A percentile compares a stretch with the other conserved stretches of the same genome.
Evolutionary conservation across 1,140 invertebrate species (phyloP).

Genomic region (Sitobion miscanthi): DNA sequence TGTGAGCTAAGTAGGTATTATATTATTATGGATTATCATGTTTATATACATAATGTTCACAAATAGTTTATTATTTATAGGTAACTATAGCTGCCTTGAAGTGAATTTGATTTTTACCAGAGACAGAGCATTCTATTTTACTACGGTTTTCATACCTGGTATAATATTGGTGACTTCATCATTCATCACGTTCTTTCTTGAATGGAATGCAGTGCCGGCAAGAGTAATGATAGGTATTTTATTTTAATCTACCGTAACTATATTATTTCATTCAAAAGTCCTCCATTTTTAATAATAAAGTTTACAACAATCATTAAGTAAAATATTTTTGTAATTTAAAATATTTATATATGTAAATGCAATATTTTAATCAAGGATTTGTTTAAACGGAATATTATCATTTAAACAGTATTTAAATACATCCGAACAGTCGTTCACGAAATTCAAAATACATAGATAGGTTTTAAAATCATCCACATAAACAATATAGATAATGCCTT

Average conservation of each 20-base stretch:
- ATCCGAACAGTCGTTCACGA: neutral
- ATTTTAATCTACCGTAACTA: slow-evolving; percentile 18
- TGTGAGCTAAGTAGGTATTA: neutral
- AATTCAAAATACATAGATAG: neutral
- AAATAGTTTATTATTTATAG: slow-evolving; percentile 65
- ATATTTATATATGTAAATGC: neutral
- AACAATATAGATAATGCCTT: no score
- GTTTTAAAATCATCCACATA: neutral
- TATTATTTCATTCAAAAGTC: slow-evolving; percentile 2
- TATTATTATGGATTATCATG: neutral
- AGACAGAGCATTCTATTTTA: slow-evolving; percentile 94
- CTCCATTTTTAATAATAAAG: slow-evolving; percentile 14
- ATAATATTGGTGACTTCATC: slow-evolving; percentile 94
- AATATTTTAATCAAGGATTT: neutral
- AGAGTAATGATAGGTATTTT: slow-evolving; percentile 85
- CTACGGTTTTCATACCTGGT: slow-evolving; percentile 93
- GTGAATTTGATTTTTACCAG: slow-evolving; percentile 90
- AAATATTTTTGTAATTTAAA: neutral
- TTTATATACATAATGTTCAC: neutral
- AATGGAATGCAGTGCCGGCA: slow-evolving; percentile 94
- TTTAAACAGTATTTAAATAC: neutral
- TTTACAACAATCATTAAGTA: neutral
- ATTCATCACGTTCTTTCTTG: slow-evolving; percentile 94
- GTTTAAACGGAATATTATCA: neutral
- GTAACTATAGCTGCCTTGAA: slow-evolving; percentile 92